phyloP scores from a whole-genome alignment of 2,888 invertebrate genomes.

The Phyto melanocephala region DNA sequence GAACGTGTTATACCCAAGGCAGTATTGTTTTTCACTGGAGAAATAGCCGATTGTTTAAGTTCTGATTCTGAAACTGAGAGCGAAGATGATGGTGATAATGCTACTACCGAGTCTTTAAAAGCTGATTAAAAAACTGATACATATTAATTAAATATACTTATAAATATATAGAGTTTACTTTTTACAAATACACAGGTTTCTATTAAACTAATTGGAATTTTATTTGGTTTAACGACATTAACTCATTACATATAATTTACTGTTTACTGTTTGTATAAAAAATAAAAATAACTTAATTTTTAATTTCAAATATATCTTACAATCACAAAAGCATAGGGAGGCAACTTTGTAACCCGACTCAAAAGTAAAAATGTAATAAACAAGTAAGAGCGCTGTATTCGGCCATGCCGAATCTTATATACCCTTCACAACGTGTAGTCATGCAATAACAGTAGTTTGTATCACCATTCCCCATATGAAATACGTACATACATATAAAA shows the following conservation, averaged over 20 bases:
- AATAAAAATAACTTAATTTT: too few relatives aligned
- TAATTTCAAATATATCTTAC: too few relatives aligned
- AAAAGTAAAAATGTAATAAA: too few relatives aligned
- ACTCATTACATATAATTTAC: background rate
- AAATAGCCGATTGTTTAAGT: constrained; percentile 80
- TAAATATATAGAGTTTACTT: background rate
- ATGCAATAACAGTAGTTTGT: too few relatives aligned
- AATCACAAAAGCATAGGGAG: too few relatives aligned
- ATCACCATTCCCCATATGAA: too few relatives aligned
- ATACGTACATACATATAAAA: too few relatives aligned
- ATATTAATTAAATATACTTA: background rate
- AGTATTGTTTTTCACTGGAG: constrained; percentile 96
- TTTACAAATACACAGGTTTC: too few relatives aligned
- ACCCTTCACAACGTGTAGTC: too few relatives aligned
- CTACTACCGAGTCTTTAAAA: background rate
- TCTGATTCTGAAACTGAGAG: constrained; percentile 70
- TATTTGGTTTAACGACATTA: background rate
- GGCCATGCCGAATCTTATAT: too few relatives aligned
- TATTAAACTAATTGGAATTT: background rate
- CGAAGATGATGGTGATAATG: constrained; percentile 64
- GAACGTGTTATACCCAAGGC: constrained; percentile 97
- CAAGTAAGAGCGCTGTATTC: too few relatives aligned
- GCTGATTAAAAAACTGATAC: background rate
- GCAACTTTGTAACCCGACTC: too few relatives aligned
- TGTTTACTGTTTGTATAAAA: background rate